Percentiles rank a stretch among this genome's conserved stretches.
Conservation (phyloP, 2,888 invertebrate species). For the Blera fallax region DNA sequence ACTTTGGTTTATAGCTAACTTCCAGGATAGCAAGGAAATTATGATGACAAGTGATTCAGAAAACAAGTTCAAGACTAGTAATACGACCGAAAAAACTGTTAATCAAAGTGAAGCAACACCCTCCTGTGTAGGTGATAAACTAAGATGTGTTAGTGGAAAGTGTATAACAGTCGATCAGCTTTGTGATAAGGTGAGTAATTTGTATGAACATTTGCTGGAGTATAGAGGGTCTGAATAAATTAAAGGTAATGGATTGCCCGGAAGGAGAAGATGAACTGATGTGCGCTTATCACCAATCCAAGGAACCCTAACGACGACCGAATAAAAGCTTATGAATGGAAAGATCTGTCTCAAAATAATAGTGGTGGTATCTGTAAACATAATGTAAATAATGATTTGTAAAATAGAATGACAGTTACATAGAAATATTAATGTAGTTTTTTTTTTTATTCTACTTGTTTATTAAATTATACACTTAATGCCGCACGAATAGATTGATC, state of each 20-base stretch:
- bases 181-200: constrained; percentile 83
- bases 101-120: background rate
- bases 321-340: background rate
- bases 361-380: background rate
- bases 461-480: background rate
- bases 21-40: constrained; percentile 84
- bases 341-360: background rate
- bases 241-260: constrained; percentile 83
- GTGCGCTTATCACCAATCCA: constrained; percentile 83
- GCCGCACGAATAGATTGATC: no score
- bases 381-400: background rate
- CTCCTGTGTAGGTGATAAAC: constrained; percentile 83
- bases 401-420: background rate
- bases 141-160: constrained; percentile 85
- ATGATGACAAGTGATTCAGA: constrained; percentile 85
- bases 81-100: background rate
- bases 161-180: constrained; percentile 86
- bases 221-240: constrained; percentile 7
- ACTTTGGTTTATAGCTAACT: constrained; percentile 81
- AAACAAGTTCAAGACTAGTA: constrained; percentile 79
- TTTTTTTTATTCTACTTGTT: background rate
- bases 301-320: background rate
- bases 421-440: background rate
- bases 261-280: constrained; percentile 86
- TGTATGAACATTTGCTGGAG: background rate